Evolutionary conservation across 2,113 vertebrate genomes (phyloP).

Genomic region (Chamaea fasciata): DNA sequence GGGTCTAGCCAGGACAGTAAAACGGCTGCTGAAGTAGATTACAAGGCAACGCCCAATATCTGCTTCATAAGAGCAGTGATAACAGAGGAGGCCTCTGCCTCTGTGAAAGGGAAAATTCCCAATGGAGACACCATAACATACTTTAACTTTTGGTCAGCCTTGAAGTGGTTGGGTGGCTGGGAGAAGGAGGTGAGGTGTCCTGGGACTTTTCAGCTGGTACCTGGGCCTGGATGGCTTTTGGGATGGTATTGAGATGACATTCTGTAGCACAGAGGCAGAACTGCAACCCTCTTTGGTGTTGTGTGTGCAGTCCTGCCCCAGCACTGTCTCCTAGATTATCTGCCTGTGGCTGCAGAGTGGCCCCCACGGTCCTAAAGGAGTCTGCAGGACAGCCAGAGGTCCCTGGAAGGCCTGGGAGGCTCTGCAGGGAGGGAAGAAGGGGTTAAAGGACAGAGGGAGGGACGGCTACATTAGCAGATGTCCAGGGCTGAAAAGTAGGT

Average conservation of each 20-base stretch:
- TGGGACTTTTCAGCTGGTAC: not conserved
- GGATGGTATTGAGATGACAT: not conserved
- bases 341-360: not conserved
- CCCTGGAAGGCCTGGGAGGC: not conserved
- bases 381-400: not conserved
- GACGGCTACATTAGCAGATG: conserved; percentile 19
- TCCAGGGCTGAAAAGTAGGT: conserved; percentile 60
- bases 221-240: not conserved
- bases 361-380: not conserved
- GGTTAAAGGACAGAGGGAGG: conserved; percentile 26
- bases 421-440: not conserved
- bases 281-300: not conserved
- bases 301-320: not conserved
- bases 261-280: not conserved
- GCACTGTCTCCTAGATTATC: not conserved
- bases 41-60: not conserved
- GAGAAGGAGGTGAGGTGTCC: not conserved
- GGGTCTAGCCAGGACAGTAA: not conserved
- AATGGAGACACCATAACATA: not conserved
- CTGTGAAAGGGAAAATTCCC: not conserved
- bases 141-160: not conserved
- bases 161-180: not conserved
- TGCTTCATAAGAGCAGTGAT: not conserved
- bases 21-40: not conserved
- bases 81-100: not conserved